These are phyloP conservation scores for Origma solitaria DNA, from an alignment of 2,113 vertebrate genomes.

Conservation along the genomic window DNA sequence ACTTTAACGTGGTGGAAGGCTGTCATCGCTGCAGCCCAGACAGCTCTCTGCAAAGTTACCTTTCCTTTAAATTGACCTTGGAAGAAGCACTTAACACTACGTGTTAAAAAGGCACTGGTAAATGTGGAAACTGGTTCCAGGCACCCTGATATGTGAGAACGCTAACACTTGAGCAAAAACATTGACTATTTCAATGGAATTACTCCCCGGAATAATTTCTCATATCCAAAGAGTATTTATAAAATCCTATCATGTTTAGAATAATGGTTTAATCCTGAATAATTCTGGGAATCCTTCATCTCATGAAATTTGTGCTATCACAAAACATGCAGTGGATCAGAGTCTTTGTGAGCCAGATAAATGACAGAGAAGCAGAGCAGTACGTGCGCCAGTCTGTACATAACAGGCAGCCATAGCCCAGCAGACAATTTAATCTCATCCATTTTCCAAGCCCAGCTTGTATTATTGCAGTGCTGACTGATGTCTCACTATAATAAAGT, in stretches of 20 bases:
- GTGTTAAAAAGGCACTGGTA: neutral
- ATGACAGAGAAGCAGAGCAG: neutral
- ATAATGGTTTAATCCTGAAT: conserved; percentile 6
- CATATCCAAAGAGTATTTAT: neutral
- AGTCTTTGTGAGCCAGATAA: neutral
- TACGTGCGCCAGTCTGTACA: neutral
- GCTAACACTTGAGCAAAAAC: neutral
- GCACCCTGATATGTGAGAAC: neutral
- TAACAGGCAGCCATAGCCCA: neutral
- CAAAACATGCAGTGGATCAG: neutral
- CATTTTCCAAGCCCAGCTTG: neutral
- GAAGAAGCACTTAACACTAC: neutral
- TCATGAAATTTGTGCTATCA: neutral
- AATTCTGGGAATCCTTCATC: neutral
- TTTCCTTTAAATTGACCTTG: neutral
- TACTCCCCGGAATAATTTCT: neutral
- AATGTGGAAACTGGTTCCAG: neutral
- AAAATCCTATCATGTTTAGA: conserved; percentile 11
- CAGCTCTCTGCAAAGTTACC: neutral
- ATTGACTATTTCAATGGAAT: neutral
- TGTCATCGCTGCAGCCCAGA: rapidly evolving
- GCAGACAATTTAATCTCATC: conserved; percentile 17
- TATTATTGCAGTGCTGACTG: neutral
- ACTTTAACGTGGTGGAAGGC: rapidly evolving
- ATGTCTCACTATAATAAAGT: conserved; percentile 9